Percentiles rank a stretch among this genome's conserved stretches.
phyloP scores from a whole-genome alignment of 1,140 invertebrate species.

The Zaprionus lachaisei region DNA sequence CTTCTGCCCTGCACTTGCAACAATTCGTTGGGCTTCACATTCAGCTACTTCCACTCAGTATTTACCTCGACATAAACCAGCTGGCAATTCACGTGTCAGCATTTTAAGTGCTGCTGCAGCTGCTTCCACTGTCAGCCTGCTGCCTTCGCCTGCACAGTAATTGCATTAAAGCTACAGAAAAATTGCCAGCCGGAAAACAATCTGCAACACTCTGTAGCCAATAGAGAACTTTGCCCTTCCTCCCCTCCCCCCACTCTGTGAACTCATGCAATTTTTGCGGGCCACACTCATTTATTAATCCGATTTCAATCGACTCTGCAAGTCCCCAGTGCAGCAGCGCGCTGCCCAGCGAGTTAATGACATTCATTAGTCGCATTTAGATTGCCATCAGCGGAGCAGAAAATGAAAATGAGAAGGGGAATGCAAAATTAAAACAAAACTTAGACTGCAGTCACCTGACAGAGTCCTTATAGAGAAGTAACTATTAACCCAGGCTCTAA shows the following conservation, averaged over 20 bases:
- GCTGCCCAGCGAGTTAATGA: constrained; percentile 68
- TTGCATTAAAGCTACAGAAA: constrained; percentile 76
- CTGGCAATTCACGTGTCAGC: constrained; percentile 43
- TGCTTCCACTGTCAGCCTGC: constrained; percentile 57
- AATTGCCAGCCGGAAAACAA: constrained; percentile 67
- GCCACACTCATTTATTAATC: constrained; percentile 79
- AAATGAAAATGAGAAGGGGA: constrained; percentile 23
- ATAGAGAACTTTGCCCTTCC: neutral
- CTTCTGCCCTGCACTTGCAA: no score
- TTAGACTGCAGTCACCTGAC: constrained; percentile 11
- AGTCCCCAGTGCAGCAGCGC: constrained; percentile 41
- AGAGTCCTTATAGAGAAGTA: neutral
- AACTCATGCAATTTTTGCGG: constrained; percentile 54
- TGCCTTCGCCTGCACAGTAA: constrained; percentile 34
- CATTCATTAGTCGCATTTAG: constrained; percentile 77
- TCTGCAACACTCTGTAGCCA: constrained; percentile 16
- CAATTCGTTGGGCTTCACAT: no score
- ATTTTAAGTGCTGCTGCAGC: constrained; percentile 68
- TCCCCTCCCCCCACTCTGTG: neutral
- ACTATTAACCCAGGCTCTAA: neutral
- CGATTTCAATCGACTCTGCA: constrained; percentile 71
- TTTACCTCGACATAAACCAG: no score
- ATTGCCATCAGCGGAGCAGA: constrained; percentile 49
- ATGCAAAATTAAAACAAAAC: constrained; percentile 37
- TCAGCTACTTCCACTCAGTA: no score